Conservation (phyloP, 1,140 invertebrate species). For the Hormaphis cornu region DNA sequence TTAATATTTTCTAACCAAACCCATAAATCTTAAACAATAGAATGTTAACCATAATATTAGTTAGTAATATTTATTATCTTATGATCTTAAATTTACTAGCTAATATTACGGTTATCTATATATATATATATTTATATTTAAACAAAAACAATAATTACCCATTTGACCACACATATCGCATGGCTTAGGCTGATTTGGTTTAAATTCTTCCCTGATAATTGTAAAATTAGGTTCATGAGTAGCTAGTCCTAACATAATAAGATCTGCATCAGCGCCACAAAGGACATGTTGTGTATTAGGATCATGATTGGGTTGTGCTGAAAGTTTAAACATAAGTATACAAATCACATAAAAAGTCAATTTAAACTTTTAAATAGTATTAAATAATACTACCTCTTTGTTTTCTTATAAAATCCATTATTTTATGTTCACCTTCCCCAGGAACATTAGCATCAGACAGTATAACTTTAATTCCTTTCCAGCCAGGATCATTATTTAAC, state of each 20-base stretch:
- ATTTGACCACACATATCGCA: constrained; percentile 95
- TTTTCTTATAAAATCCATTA: constrained; percentile 96
- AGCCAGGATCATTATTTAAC: constrained; percentile 90
- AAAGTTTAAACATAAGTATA: constrained; percentile 34
- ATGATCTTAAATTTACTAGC: too few species aligned
- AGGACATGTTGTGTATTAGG: constrained; percentile 96
- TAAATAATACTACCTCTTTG: constrained; percentile 59
- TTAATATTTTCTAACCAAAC: too few species aligned
- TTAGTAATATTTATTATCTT: too few species aligned
- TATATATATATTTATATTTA: too few species aligned
- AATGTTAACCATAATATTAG: too few species aligned
- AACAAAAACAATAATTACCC: constrained; percentile 46
- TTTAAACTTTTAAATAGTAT: neutral
- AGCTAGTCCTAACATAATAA: constrained; percentile 97
- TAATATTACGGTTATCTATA: too few species aligned
- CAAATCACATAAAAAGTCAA: neutral
- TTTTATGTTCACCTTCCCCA: constrained; percentile 98
- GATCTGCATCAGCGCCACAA: constrained; percentile 96
- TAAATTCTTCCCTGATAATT: constrained; percentile 96
- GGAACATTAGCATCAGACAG: constrained; percentile 93
- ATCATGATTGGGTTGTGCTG: constrained; percentile 88
- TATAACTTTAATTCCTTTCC: constrained; percentile 90
- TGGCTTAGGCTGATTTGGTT: constrained; percentile 89
- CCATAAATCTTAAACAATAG: too few species aligned
- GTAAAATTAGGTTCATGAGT: constrained; percentile 99